Base-by-base conservation (phyloP, 2,888 invertebrate species). In the Elysia crispata region DNA sequence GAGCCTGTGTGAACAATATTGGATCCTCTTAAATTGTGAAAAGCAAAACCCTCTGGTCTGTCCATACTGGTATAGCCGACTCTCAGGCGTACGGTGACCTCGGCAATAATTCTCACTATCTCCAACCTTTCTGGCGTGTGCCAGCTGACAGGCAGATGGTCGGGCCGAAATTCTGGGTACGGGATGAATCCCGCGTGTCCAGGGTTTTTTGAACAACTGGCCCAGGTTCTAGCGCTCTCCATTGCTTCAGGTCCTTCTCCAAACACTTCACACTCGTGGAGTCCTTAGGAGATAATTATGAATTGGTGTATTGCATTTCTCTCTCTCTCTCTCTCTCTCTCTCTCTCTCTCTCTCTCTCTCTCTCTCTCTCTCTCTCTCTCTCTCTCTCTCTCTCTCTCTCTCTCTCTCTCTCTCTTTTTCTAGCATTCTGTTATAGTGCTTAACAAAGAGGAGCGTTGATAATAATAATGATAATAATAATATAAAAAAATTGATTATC, bases 111-210 rank as follows among this genome's bases (percentile, higher is more conserved):
- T 25, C 28, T 23, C 18, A 62, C 62, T 5, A 33, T 28, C 1
- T 76, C 76, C 31, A 64, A 41, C 25, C 62, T n/a, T 5, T 76
- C 62, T 28, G 23, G n/a, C 64, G 62, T 49, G 41, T 41, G 64
- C 8, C 64, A 76, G 15, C 41, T 49, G 15, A 0, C 23, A 5
- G 76, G 76, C 13, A 76, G 76, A 18, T 62, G 41, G 0, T 64
- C 76, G 0, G 64, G 20, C 8, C 18, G 20, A 15, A 76, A 76
- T 25, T 76, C 15, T 5, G n/a, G 25, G 11, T 33, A 23, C 0
- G 76, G 76, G 60, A 76, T 76, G 49, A 76, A 76, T 8, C 15
- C 6, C 13, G 28, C 23, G 28, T 76, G 76, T 49, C 64, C 76
- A 20, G 76, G 76, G 25, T 76, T 76, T 41, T 76, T 76, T 8